Conservation (phyloP, 2,797 vertebrate species). For the Paratrypauchen microcephalus region DNA sequence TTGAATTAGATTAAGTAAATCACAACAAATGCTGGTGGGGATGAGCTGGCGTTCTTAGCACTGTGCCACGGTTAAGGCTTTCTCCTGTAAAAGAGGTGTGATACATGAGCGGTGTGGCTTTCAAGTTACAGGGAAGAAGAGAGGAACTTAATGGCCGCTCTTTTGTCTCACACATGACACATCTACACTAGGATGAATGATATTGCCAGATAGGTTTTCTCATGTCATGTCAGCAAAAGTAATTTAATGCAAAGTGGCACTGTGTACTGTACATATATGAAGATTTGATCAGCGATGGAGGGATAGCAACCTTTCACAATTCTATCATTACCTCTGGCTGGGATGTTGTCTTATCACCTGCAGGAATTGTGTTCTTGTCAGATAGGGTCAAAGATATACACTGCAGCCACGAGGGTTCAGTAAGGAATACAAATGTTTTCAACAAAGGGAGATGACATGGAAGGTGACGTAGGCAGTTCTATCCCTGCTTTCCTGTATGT, state of each 20-base stretch:
- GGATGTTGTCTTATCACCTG: conserved; percentile 3
- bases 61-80: conserved; percentile 56
- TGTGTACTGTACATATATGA: background rate
- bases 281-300: conserved; percentile 7
- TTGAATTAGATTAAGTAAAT: conserved; percentile 65
- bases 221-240: conserved; percentile 22
- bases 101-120: conserved; percentile 47
- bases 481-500: no score
- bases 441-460: background rate
- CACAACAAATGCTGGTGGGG: conserved; percentile 69
- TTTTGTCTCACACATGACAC: conserved; percentile 48
- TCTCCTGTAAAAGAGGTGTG: conserved; percentile 48
- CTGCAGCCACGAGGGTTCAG: background rate
- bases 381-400: background rate
- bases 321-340: conserved; percentile 19
- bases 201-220: conserved; percentile 37
- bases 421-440: background rate
- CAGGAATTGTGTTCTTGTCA: background rate
- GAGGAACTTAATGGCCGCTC: conserved; percentile 39
- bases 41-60: conserved; percentile 67
- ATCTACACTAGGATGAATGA: conserved; percentile 43
- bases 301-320: conserved; percentile 18
- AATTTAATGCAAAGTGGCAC: conserved; percentile 22
- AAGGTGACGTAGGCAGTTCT: background rate
- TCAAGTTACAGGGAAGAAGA: conserved; percentile 57